A percentile compares a stretch with the other conserved stretches of the same genome.
Evolutionary conservation across 2,888 invertebrate species (phyloP).

Genomic region (Tenthredo amoena): DNA sequence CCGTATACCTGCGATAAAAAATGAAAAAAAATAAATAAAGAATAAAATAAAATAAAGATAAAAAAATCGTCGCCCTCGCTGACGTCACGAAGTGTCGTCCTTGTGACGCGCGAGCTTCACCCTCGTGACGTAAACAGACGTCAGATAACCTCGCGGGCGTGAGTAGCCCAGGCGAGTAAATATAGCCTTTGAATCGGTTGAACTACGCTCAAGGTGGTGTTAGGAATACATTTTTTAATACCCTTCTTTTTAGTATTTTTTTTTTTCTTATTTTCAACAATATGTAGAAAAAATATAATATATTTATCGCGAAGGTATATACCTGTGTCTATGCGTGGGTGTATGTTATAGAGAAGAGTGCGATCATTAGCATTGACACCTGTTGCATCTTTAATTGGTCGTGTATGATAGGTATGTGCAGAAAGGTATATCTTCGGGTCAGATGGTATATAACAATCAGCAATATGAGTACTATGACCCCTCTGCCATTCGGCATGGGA

Average conservation of each 20-base stretch:
- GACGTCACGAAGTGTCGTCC: slow-evolving; percentile 64
- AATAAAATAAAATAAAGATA: neutral
- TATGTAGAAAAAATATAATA: neutral
- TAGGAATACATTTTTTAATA: neutral
- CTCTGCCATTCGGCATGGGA: neutral
- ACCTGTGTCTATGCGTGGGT: slow-evolving; percentile 29
- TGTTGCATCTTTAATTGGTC: slow-evolving; percentile 74
- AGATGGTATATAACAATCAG: neutral
- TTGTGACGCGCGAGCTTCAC: slow-evolving; percentile 62
- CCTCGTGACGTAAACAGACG: slow-evolving; percentile 56
- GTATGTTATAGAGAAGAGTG: slow-evolving; percentile 16
- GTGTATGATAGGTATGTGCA: slow-evolving; percentile 45
- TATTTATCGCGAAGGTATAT: neutral
- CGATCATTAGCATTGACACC: slow-evolving; percentile 70
- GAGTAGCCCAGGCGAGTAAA: slow-evolving; percentile 27
- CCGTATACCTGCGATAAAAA: neutral
- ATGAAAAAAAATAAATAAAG: neutral
- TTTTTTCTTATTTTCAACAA: neutral
- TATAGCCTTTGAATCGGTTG: slow-evolving; percentile 15
- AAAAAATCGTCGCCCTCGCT: slow-evolving; percentile 51
- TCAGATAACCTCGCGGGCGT: slow-evolving; percentile 43
- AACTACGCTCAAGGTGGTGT: slow-evolving; percentile 3
- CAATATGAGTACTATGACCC: neutral
- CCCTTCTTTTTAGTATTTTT: neutral
- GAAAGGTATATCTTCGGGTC: neutral